Percentiles rank a stretch among this genome's conserved stretches.
Evolutionary conservation across 2,113 vertebrate genomes (phyloP).

Genomic region (Scartelaos histophorus): DNA sequence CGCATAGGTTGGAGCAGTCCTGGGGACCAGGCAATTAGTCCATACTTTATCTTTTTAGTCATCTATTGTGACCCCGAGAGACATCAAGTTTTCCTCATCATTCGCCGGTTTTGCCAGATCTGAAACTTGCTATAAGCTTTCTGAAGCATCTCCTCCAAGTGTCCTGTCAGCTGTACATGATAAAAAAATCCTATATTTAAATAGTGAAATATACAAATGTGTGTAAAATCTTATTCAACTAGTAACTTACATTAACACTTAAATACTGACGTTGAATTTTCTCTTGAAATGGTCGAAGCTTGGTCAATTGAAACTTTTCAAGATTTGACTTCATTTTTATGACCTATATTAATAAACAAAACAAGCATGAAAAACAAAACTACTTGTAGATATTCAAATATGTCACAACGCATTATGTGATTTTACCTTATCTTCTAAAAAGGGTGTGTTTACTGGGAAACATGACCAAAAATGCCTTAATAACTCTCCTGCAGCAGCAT

Average conservation of each 20-base stretch:
- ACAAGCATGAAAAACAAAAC: neutral
- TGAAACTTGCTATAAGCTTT: conserved; percentile 95
- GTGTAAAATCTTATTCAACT: neutral
- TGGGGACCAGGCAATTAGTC: conserved; percentile 45
- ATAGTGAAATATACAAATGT: neutral
- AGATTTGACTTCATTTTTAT: conserved; percentile 96
- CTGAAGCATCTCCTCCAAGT: conserved; percentile 98
- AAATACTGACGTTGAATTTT: conserved; percentile 96
- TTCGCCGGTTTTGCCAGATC: conserved; percentile 92
- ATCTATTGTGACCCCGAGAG: conserved; percentile 21
- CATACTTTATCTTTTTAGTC: conserved; percentile 25
- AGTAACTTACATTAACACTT: conserved; percentile 90
- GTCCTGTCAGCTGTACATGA: conserved; percentile 85
- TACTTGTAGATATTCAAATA: neutral
- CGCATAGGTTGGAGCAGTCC: conserved; percentile 43
- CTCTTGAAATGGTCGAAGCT: conserved; percentile 95
- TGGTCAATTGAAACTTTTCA: conserved; percentile 94
- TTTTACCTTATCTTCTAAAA: conserved; percentile 96
- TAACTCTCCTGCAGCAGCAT: conserved; percentile 90
- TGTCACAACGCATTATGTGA: neutral
- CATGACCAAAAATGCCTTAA: conserved; percentile 98
- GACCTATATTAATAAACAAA: conserved; percentile 72
- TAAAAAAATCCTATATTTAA: neutral
- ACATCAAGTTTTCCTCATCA: conserved; percentile 95
- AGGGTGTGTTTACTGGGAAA: conserved; percentile 94